phyloP scores from a whole-genome alignment of 1,140 invertebrate species.

The Oreohelix idahoensis region DNA sequence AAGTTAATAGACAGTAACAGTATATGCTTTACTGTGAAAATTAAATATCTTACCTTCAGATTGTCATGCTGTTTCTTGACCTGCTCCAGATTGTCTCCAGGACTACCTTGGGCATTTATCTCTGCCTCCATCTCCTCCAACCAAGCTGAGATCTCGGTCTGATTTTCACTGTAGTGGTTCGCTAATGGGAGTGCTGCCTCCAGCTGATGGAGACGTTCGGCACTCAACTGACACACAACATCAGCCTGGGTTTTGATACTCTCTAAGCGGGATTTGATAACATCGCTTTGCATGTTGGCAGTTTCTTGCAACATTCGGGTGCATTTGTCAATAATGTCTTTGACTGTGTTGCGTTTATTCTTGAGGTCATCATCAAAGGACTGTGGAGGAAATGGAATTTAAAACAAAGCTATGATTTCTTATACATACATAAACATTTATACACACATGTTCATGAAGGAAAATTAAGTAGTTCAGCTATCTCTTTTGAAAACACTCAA shows the following conservation, averaged over 20 bases:
- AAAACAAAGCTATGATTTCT: no score
- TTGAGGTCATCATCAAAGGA: constrained; percentile 95
- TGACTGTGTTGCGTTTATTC: constrained; percentile 90
- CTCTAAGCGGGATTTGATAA: constrained; percentile 92
- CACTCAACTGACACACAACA: constrained; percentile 89
- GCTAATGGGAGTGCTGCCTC: constrained; percentile 92
- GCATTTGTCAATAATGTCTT: constrained; percentile 92
- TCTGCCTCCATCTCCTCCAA: constrained; percentile 89
- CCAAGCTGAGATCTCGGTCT: constrained; percentile 90
- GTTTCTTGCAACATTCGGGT: constrained; percentile 94
- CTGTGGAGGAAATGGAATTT: constrained; percentile 51
- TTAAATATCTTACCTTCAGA: constrained; percentile 81
- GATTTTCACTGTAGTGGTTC: constrained; percentile 92
- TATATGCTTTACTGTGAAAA: no score
- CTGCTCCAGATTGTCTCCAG: constrained; percentile 87
- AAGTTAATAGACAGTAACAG: no score
- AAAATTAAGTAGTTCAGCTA: no score
- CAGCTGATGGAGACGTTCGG: constrained; percentile 89
- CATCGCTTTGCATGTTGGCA: constrained; percentile 87
- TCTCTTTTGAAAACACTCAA: no score
- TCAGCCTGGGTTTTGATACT: constrained; percentile 79
- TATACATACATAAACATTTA: no score
- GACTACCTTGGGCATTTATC: constrained; percentile 90
- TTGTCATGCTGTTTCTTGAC: constrained; percentile 95
- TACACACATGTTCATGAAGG: no score